Conservation (phyloP, 2,888 invertebrate species). For the Hecatera dysodea region DNA sequence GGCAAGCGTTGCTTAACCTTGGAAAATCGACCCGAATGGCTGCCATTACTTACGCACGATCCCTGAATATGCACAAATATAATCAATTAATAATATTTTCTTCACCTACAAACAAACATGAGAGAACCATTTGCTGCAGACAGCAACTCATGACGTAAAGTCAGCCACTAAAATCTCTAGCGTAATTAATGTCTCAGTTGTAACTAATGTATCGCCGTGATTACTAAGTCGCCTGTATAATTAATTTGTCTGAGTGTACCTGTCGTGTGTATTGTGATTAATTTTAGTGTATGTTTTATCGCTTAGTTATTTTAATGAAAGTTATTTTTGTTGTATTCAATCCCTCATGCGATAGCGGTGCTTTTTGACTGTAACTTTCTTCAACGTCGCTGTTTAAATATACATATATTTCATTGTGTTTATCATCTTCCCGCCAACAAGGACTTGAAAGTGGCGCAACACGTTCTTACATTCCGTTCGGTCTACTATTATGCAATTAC, state of each 20-base stretch:
- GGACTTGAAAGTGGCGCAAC: no score
- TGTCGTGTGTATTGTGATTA: constrained; percentile 57
- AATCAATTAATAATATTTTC: constrained; percentile 21
- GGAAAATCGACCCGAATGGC: no score
- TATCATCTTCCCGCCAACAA: no score
- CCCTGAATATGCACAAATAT: neutral
- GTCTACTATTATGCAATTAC: no score
- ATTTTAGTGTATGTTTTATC: constrained; percentile 51
- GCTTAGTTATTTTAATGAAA: constrained; percentile 23
- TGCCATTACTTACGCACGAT: neutral
- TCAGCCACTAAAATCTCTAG: constrained; percentile 53
- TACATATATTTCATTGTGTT: no score
- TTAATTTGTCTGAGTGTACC: constrained; percentile 71
- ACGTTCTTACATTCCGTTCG: no score
- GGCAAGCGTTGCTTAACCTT: neutral
- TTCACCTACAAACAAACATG: constrained; percentile 14
- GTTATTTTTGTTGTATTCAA: neutral
- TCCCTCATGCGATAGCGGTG: neutral
- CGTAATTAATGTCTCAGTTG: constrained; percentile 68
- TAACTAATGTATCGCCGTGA: constrained; percentile 71
- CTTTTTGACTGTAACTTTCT: neutral
- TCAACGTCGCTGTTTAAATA: no score
- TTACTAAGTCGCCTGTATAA: constrained; percentile 71
- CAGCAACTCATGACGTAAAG: constrained; percentile 39
- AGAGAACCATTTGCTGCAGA: constrained; percentile 40